Evolutionary conservation across 2,797 vertebrate species (phyloP).

Genomic region (Carduelis carduelis): DNA sequence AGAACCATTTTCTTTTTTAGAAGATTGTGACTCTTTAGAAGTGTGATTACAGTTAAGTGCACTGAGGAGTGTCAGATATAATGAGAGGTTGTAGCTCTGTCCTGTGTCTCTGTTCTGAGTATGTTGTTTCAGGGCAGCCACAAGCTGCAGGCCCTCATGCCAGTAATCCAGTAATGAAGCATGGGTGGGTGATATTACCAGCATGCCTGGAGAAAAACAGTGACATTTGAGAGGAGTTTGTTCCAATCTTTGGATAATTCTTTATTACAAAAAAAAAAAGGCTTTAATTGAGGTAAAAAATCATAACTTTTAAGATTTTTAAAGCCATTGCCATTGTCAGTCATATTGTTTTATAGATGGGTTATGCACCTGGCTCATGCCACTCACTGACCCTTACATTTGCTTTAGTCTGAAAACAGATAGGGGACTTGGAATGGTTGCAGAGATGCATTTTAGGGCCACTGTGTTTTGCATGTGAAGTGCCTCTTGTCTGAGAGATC

Average conservation of each 20-base stretch:
- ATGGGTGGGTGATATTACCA: not conserved
- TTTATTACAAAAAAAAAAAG: not conserved
- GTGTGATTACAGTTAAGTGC: not conserved
- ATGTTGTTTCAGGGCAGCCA: not conserved
- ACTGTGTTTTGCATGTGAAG: not conserved
- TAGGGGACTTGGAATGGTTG: not conserved
- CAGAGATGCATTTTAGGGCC: not conserved
- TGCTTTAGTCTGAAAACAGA: not conserved
- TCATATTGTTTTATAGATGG: not conserved
- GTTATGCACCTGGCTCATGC: not conserved
- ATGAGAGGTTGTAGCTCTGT: not conserved
- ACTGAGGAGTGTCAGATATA: not conserved
- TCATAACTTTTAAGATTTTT: not conserved
- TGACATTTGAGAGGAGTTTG: not conserved
- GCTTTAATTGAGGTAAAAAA: not conserved
- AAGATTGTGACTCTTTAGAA: not conserved
- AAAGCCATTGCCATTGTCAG: not conserved
- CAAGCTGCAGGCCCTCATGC: not conserved
- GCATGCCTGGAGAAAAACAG: not conserved
- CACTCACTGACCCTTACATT: not conserved
- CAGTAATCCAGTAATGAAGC: not conserved
- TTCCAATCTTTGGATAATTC: not conserved
- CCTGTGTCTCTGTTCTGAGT: not conserved
- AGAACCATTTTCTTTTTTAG: conserved; percentile 5
- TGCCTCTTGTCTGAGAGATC: not conserved